These are phyloP conservation scores for Diarsia brunnea DNA, from an alignment of 2,888 invertebrate species.

Conservation along the genomic window DNA sequence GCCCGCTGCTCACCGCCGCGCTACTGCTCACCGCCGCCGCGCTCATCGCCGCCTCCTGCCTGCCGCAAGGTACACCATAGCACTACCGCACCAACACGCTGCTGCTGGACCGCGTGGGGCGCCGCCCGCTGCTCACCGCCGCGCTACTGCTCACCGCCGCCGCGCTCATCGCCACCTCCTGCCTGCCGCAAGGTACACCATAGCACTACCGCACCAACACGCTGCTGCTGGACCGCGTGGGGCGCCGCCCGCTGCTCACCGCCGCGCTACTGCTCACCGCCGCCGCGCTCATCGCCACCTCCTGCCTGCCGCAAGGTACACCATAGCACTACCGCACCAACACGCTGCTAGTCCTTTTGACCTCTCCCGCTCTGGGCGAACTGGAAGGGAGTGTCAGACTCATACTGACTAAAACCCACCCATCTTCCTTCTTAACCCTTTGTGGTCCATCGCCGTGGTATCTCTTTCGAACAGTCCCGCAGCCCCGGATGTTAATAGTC, in stretches of 20 bases:
- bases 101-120: constrained; percentile 84
- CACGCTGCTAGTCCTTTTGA: constrained; percentile 76
- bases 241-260: constrained; percentile 83
- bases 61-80: constrained; percentile 75
- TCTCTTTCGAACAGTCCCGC: too few species aligned
- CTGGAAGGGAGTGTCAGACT: too few species aligned
- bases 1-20: constrained; percentile 84
- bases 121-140: constrained; percentile 83
- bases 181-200: constrained; percentile 76
- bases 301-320: constrained; percentile 77
- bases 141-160: constrained; percentile 82
- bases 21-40: constrained; percentile 82
- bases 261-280: constrained; percentile 84
- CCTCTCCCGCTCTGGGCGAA: too few species aligned
- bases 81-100: constrained; percentile 76
- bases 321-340: constrained; percentile 66
- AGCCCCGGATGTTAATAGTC: too few species aligned
- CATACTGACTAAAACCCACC: too few species aligned
- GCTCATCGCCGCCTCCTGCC: constrained; percentile 78
- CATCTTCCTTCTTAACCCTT: too few species aligned
- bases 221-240: constrained; percentile 84
- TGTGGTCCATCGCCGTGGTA: too few species aligned
- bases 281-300: constrained; percentile 78
- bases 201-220: constrained; percentile 73
- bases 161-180: constrained; percentile 80